These are phyloP conservation scores for Callyntrura sp. DNA, from an alignment of 2,888 invertebrate species.

Conservation along the genomic window DNA sequence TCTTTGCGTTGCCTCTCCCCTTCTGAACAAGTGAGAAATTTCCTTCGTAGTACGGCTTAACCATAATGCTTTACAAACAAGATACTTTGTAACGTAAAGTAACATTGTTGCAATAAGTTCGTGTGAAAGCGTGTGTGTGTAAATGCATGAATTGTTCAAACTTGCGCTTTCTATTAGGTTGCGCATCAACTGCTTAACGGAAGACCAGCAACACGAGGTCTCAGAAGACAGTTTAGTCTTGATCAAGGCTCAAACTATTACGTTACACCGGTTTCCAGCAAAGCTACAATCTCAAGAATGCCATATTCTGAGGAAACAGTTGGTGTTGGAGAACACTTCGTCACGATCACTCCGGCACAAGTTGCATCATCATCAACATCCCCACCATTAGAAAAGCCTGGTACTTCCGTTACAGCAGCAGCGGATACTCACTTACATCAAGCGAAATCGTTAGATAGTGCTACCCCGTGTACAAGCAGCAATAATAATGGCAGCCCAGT, in stretches of 20 bases:
- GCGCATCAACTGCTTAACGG: constrained; percentile 84
- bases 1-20: constrained; percentile 81
- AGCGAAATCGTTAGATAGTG: constrained; percentile 62
- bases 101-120: not conserved
- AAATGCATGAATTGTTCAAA: constrained; percentile 27
- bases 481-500: not conserved
- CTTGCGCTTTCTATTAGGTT: constrained; percentile 76
- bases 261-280: constrained; percentile 65
- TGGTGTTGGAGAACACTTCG: constrained; percentile 63
- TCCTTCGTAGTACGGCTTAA: not conserved
- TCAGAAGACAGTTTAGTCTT: constrained; percentile 89
- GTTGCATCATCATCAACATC: constrained; percentile 30
- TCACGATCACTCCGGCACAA: constrained; percentile 72
- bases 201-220: constrained; percentile 81
- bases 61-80: not conserved
- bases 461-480: constrained; percentile 51
- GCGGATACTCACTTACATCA: constrained; percentile 50
- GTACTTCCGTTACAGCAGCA: constrained; percentile 25
- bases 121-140: constrained; percentile 14
- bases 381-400: constrained; percentile 24
- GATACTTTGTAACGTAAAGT: not conserved
- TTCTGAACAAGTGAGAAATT: constrained; percentile 80
- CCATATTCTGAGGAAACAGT: constrained; percentile 81
- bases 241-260: constrained; percentile 87
- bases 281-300: constrained; percentile 78